Conservation (phyloP, 2,113 vertebrate genomes). For the Helogale parvula region DNA sequence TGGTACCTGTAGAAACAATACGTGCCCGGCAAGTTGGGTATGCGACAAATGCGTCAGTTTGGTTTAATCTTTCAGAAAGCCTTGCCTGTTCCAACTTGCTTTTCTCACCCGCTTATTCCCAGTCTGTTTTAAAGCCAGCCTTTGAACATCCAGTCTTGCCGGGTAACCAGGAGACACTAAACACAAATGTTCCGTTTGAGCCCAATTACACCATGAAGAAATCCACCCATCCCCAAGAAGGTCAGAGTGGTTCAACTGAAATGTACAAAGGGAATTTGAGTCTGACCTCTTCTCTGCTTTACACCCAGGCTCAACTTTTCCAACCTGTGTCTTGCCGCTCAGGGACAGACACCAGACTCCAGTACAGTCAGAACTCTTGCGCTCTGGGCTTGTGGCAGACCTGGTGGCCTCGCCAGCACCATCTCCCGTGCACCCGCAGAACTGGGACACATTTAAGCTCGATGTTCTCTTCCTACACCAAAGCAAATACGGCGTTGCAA, state of each 20-base stretch:
- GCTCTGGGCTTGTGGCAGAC: rapidly evolving
- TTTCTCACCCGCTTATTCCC: not conserved
- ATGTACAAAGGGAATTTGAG: not conserved
- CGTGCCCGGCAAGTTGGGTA: too few species aligned
- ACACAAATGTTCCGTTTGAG: not conserved
- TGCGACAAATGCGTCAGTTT: rapidly evolving
- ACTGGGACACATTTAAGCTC: not conserved
- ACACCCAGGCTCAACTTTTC: not conserved
- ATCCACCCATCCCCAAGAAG: not conserved
- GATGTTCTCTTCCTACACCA: not conserved
- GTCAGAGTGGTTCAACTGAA: not conserved
- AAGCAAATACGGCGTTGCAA: not conserved
- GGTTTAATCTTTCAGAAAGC: not conserved
- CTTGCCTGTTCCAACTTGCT: not conserved
- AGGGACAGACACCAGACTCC: not conserved
- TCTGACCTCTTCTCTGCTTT: not conserved
- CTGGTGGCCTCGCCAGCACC: too few species aligned
- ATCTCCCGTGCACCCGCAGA: not conserved
- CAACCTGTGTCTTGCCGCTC: not conserved
- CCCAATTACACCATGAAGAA: not conserved
- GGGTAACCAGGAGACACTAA: not conserved
- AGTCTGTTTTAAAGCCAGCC: not conserved
- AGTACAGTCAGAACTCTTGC: too few species aligned
- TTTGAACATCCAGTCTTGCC: not conserved
- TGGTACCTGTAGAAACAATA: not conserved